Conservation (phyloP, 1,140 invertebrate species). For the Drosophila guanche region DNA sequence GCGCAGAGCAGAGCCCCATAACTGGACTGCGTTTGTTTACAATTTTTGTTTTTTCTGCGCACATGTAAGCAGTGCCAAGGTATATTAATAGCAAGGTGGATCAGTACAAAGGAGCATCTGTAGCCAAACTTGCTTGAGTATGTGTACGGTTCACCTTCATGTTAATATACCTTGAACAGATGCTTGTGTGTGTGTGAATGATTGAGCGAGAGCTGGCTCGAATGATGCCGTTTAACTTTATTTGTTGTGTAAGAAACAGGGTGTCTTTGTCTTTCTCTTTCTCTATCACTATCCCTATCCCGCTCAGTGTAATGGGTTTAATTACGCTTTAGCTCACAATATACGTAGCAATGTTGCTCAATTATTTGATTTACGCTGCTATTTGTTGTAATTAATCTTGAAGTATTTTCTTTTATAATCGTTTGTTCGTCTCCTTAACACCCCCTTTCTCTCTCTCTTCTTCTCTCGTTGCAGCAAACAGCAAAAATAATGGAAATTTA, state of each 20-base stretch:
- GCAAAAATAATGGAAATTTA: slow-evolving; percentile 74
- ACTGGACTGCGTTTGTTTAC: slow-evolving; percentile 68
- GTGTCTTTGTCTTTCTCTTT: slow-evolving; percentile 26
- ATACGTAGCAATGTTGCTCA: slow-evolving; percentile 16
- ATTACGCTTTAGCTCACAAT: slow-evolving; percentile 27
- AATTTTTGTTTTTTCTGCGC: slow-evolving; percentile 73
- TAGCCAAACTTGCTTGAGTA: too few relatives aligned
- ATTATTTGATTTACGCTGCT: slow-evolving; percentile 4
- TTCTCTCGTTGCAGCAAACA: slow-evolving; percentile 67
- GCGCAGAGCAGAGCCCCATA: slow-evolving; percentile 45
- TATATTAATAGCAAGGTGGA: neutral
- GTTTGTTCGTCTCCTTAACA: slow-evolving; percentile 6
- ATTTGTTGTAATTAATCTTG: slow-evolving; percentile 5
- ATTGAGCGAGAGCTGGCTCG: slow-evolving; percentile 17
- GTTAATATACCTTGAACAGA: too few relatives aligned
- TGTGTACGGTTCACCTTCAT: too few relatives aligned
- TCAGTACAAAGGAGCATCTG: too few relatives aligned
- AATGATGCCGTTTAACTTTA: slow-evolving; percentile 57
- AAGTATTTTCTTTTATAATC: slow-evolving; percentile 21
- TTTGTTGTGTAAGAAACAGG: slow-evolving; percentile 69
- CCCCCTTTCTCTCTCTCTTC: neutral
- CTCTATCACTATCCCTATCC: too few relatives aligned
- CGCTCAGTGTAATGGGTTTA: slow-evolving; percentile 13
- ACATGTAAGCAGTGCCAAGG: slow-evolving; percentile 58
- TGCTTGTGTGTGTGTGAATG: slow-evolving; percentile 17